These are phyloP conservation scores for Labeo catla DNA, from an alignment of 2,113 vertebrate genomes.

Conservation along the genomic window DNA sequence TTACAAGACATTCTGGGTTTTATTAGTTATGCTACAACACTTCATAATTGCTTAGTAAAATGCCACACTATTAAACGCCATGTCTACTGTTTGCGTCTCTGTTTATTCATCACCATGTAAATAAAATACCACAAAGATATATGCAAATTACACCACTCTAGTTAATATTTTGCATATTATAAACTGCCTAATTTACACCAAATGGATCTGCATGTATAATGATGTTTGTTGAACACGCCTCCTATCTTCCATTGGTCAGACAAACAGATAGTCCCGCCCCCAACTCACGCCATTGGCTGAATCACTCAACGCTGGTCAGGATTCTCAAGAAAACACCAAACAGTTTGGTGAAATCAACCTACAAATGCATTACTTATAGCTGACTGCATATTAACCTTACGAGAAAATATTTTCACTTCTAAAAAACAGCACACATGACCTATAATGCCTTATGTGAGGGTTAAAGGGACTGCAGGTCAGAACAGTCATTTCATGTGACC, in stretches of 20 bases:
- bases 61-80: background rate
- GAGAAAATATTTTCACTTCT: slow-evolving; percentile 11
- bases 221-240: background rate
- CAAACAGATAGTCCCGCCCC: background rate
- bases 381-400: background rate
- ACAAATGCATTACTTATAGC: background rate
- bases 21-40: background rate
- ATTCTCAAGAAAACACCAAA: too few relatives aligned
- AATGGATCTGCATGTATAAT: background rate
- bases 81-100: background rate
- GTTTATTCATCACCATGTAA: background rate
- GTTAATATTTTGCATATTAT: background rate
- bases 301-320: too few relatives aligned
- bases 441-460: slow-evolving; percentile 51
- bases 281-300: background rate
- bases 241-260: background rate
- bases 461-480: background rate
- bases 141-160: background rate
- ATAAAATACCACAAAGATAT: background rate
- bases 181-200: background rate
- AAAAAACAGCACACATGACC: background rate
- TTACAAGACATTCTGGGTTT: background rate
- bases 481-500: background rate
- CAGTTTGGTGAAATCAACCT: too few relatives aligned
- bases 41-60: background rate